Conservation (phyloP, 2,113 vertebrate genomes). For the Crotalus tigris region DNA sequence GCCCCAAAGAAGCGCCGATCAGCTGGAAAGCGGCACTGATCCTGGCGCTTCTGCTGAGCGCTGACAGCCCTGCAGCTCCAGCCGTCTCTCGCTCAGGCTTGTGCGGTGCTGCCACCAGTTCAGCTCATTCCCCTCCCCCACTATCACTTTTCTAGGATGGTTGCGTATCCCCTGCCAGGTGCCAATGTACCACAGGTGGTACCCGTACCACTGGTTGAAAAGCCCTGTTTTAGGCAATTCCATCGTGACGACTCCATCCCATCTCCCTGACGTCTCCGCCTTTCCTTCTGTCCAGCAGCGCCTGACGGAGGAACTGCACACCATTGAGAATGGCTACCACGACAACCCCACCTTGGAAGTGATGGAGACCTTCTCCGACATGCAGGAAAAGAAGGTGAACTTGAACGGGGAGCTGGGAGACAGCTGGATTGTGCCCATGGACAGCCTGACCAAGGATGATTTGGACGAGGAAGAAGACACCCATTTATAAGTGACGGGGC, state of each 20-base stretch:
- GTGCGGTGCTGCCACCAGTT: too few relatives aligned
- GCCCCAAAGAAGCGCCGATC: too few relatives aligned
- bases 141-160: too few relatives aligned
- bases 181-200: too few relatives aligned
- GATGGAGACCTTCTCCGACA: conserved; percentile 92
- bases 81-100: too few relatives aligned
- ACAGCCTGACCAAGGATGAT: conserved; percentile 89
- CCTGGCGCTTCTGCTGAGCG: too few relatives aligned
- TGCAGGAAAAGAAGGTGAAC: conserved; percentile 91
- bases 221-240: neutral
- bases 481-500: conserved; percentile 77
- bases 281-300: conserved; percentile 73
- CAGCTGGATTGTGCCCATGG: conserved; percentile 94
- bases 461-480: conserved; percentile 91
- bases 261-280: neutral
- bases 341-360: conserved; percentile 97
- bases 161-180: too few relatives aligned
- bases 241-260: neutral
- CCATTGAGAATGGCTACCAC: conserved; percentile 94
- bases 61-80: too few relatives aligned
- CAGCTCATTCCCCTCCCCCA: too few relatives aligned
- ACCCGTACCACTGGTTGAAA: too few relatives aligned
- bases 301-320: conserved; percentile 93
- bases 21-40: too few relatives aligned
- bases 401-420: conserved; percentile 90